A percentile compares a stretch with the other conserved stretches of the same genome.
These are phyloP conservation scores for Gorsachius magnificus DNA, from an alignment of 2,797 vertebrate genomes.

Conservation along the genomic window DNA sequence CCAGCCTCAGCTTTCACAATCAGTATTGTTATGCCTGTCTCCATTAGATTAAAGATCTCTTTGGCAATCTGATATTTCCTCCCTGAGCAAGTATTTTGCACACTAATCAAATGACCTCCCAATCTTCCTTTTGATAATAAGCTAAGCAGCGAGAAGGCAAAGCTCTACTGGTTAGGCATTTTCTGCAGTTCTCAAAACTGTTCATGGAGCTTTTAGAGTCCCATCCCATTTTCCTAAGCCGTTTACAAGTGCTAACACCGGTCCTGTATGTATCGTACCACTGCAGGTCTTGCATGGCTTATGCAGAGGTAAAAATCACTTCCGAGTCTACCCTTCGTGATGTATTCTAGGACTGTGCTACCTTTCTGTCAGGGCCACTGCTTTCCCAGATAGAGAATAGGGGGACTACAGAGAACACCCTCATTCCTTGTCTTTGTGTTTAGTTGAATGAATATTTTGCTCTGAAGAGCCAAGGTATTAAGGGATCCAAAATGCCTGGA, in stretches of 20 bases:
- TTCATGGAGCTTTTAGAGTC: neutral
- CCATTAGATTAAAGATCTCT: constrained; percentile 37
- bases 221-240: neutral
- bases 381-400: neutral
- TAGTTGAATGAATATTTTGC: neutral
- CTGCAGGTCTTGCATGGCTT: neutral
- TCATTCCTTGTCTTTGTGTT: neutral
- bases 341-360: neutral
- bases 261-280: neutral
- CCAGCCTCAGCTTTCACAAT: neutral
- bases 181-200: neutral
- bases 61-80: constrained; percentile 38
- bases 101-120: constrained; percentile 23
- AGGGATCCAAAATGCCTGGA: neutral
- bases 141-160: neutral
- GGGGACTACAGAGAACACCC: neutral
- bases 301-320: neutral
- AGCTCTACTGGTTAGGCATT: neutral
- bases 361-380: neutral
- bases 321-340: neutral
- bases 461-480: neutral
- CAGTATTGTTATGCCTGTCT: constrained; percentile 1
- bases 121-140: constrained; percentile 10
- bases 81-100: constrained; percentile 11
- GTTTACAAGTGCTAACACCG: neutral